Base-by-base conservation (phyloP, 2,113 vertebrate species). In the Ammodytes dubius region DNA sequence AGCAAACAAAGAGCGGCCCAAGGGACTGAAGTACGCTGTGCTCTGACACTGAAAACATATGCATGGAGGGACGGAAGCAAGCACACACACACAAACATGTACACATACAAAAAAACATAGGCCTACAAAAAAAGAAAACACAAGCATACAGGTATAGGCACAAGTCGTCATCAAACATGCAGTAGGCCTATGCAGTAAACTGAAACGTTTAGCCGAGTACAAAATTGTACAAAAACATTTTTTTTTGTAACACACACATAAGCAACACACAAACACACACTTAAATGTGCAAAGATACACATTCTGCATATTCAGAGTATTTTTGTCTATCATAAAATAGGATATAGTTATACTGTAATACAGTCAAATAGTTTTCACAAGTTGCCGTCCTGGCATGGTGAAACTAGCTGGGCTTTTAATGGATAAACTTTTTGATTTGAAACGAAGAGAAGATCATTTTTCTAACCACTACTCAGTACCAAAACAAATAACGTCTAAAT, bases 1-100 rank as follows among this genome's bases (percentile, higher is more conserved):
- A 95, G 92, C 94, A 94, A 95, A 95, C 94, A 95, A 93, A 95
- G 91, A 87, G 58, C 87, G 88, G 92, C 87, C 93, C 94, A 91
- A 91, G 90, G 89, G 91, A 93, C 85, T 88, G 74, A 85, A 89
- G 79, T 77, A 74, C 35, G 46, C 87, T 80, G 61, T 64, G 78
- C 84, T 82, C 74, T 83, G 85, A 92, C 87, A 84, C 77, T 80
- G 77, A 88, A 74, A 78, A 78, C 82, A 79, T 77, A 72, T 58
- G 77, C 70, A 70, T 11, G 43, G 68, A 61, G 77, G 61, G 17
- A 68, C 2, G 19, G 60, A 85, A 71, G 70, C 65, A 50, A 68
- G 70, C 60, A 58, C 14, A 45, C 56, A 74, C 39, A 19, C 70
- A 57, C 65, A 42, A 8, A 45, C 19, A 43, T 10, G 17, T 19